These are phyloP conservation scores for Montipora capricornis DNA, from an alignment of 64 coral and sea anemone species.

Conservation along the genomic window DNA sequence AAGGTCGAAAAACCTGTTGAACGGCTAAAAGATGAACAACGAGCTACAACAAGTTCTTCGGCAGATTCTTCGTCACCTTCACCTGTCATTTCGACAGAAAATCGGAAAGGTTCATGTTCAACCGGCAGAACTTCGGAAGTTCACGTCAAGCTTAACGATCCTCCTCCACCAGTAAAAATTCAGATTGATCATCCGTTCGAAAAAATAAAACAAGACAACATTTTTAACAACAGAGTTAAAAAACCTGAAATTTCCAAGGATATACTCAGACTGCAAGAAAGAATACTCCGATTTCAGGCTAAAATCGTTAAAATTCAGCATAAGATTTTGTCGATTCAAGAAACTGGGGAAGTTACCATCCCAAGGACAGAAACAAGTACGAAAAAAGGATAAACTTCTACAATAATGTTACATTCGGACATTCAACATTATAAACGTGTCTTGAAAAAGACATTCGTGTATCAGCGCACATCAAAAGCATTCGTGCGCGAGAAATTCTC, in stretches of 20 bases:
- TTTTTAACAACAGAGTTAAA: conserved; percentile 31
- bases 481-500: too few species aligned
- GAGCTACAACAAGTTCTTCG: not conserved
- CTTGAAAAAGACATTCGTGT: too few species aligned
- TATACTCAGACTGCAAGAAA: conserved; percentile 96
- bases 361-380: conserved; percentile 7
- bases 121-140: conserved; percentile 31
- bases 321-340: conserved; percentile 89
- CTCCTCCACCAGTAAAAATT: conserved; percentile 50
- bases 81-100: not conserved
- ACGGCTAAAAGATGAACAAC: not conserved
- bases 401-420: not conserved
- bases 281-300: conserved; percentile 97
- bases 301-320: conserved; percentile 98
- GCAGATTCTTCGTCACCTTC: not conserved
- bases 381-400: conserved; percentile 8
- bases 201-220: conserved; percentile 44
- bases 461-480: too few species aligned
- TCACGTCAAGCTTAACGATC: conserved; percentile 11
- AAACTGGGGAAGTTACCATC: conserved; percentile 60
- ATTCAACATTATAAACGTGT: not conserved
- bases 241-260: conserved; percentile 75
- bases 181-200: conserved; percentile 93
- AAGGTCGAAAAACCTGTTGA: not conserved
- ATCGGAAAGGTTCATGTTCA: not conserved